Base-by-base conservation (phyloP, 2,113 vertebrate genomes). In the Sebastes schlegelii region DNA sequence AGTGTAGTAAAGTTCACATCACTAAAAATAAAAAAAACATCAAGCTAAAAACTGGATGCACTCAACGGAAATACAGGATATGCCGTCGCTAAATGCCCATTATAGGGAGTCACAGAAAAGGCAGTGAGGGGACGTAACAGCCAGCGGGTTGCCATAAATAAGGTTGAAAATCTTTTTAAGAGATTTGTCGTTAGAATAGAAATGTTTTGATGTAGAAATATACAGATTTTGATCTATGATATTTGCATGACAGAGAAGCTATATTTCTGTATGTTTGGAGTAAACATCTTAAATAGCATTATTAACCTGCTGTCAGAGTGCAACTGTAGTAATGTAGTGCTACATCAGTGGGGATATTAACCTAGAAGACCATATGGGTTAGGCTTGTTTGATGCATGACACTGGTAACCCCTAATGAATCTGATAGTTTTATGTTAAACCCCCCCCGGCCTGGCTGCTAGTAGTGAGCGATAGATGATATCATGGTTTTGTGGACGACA, bases 401-500 rank as follows among this genome's bases (percentile, higher is more conserved):
- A 85, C 46, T 74, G 46, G 21, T 74, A 74, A 89, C 61, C 66
- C 43, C 65, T 26, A 62, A 76, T 73, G 60, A 67, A 21, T 57
- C 52, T 55, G 19, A 40, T 40, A 4, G 49, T 71, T 58, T 65
- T 23, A 58, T 54, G 45, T 52, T 4, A 70, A 45, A 16, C 26
- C 13, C 58, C 45, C 45, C 79, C 40, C 48, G 51, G 78, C 54
- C 74, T 72, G 79, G 26, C 72, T 80, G 68, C 75, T 61, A 62
- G 66, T 13, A 48, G 60, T 54, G 52, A 67, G 45, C 52, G 23
- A 64, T 77, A 86, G 67, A 86, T 70, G 63, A 90, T 54, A 58
- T 95, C 86, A 96, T 13, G 92, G 93, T 92, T 95, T 96, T 52
- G 94, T 78, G 6, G 95, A 92, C n/a, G 93, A 93, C 51, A 96